A percentile compares a stretch with the other conserved stretches of the same genome.
These are phyloP conservation scores for Intellagama lesueurii DNA, from an alignment of 2,797 vertebrate species.

Conservation along the genomic window DNA sequence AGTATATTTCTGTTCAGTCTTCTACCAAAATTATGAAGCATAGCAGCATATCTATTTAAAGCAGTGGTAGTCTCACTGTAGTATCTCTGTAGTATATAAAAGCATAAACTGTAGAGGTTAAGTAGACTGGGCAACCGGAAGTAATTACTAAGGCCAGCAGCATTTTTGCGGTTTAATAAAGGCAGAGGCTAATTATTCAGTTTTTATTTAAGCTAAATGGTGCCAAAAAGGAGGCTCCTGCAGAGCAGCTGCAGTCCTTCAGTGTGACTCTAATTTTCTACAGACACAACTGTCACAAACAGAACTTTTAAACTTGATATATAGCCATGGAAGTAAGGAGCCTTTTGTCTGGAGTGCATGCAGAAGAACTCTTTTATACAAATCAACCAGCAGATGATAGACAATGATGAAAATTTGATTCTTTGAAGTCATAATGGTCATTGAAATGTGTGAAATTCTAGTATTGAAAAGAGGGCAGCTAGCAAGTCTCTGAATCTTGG, in stretches of 20 bases:
- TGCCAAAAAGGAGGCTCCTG: conserved; percentile 81
- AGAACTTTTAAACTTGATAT: conserved; percentile 83
- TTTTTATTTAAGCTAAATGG: conserved; percentile 82
- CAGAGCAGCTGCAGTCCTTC: conserved; percentile 82
- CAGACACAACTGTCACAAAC: conserved; percentile 85
- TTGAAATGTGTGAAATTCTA: conserved; percentile 99
- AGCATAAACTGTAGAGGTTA: conserved; percentile 89
- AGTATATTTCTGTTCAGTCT: background rate
- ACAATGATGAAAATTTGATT: conserved; percentile 99
- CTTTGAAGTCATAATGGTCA: conserved; percentile 99
- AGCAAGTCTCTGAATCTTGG: conserved; percentile 90
- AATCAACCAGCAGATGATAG: conserved; percentile 92
- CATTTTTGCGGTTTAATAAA: conserved; percentile 86
- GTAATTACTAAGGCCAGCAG: conserved; percentile 89
- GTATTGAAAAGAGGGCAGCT: conserved; percentile 90
- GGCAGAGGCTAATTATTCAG: conserved; percentile 82
- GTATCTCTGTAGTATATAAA: conserved; percentile 55
- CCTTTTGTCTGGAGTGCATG: conserved; percentile 89
- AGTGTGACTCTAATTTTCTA: conserved; percentile 85
- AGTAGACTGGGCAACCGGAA: conserved; percentile 91
- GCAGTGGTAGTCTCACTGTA: conserved; percentile 50
- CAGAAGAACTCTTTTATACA: conserved; percentile 91
- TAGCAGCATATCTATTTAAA: conserved; percentile 61
- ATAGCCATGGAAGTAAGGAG: conserved; percentile 79
- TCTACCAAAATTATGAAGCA: conserved; percentile 8